Conservation (phyloP, 2,797 vertebrate species). For the Zalophus californianus region DNA sequence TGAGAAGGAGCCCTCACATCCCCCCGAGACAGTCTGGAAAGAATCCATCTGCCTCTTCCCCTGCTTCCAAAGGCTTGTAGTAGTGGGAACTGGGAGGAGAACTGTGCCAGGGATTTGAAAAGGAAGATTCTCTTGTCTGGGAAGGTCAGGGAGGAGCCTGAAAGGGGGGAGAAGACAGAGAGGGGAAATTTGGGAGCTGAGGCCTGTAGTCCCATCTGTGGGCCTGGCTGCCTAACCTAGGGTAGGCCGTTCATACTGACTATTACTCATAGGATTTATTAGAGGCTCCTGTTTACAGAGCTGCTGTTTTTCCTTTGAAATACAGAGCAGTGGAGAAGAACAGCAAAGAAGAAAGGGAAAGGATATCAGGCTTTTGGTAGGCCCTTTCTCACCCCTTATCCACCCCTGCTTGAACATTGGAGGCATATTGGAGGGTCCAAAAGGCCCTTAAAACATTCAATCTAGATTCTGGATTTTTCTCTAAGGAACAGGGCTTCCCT, state of each 20-base stretch:
- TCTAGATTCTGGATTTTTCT: slow-evolving; percentile 1
- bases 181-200: slow-evolving; percentile 9
- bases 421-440: not conserved
- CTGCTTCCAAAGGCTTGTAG: not conserved
- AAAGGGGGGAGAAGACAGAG: not conserved
- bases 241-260: slow-evolving; percentile 76
- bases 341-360: not conserved
- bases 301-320: slow-evolving; percentile 77
- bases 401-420: not conserved
- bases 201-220: slow-evolving; percentile 61
- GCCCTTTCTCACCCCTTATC: not conserved
- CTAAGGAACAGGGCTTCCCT: not conserved
- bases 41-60: not conserved
- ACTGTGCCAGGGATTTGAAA: slow-evolving; percentile 42
- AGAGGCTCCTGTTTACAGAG: slow-evolving; percentile 44
- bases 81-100: not conserved
- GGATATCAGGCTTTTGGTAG: not conserved
- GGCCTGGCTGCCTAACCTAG: slow-evolving; percentile 68
- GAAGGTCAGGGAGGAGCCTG: not conserved
- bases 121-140: slow-evolving; percentile 74
- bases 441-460: not conserved
- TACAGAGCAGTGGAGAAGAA: not conserved
- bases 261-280: slow-evolving; percentile 40
- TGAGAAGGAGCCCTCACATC: not conserved
- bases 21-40: not conserved